Evolutionary conservation across 2,888 invertebrate genomes (phyloP).

Genomic region (Dynastes tityus): DNA sequence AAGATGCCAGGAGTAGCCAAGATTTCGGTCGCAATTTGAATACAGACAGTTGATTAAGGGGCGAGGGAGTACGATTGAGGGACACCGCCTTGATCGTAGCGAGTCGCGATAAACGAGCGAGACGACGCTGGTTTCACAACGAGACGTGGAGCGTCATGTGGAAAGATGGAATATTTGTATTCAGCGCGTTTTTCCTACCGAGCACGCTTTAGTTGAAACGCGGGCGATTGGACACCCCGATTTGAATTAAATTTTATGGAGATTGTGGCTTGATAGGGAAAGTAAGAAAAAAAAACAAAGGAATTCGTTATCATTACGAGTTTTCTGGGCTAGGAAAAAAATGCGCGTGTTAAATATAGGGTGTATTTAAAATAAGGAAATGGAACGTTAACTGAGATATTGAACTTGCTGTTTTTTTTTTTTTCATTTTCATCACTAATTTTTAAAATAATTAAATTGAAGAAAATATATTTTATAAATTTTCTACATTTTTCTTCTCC

Average conservation of each 20-base stretch:
- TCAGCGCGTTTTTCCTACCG: neutral
- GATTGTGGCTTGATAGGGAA: neutral
- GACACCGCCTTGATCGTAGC: neutral
- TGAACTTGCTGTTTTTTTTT: too few relatives aligned
- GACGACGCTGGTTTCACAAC: neutral
- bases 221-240: neutral
- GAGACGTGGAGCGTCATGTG: neutral
- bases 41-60: constrained; percentile 42
- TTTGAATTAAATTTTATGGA: constrained; percentile 17
- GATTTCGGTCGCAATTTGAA: constrained; percentile 39
- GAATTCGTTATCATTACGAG: neutral
- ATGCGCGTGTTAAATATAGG: neutral
- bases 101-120: neutral
- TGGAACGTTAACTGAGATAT: too few relatives aligned
- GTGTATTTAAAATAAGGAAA: too few relatives aligned
- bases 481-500: too few relatives aligned
- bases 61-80: constrained; percentile 6
- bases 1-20: neutral
- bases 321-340: neutral
- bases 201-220: neutral
- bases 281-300: neutral
- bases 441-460: too few relatives aligned
- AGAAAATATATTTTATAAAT: too few relatives aligned
- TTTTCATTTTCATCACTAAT: too few relatives aligned
- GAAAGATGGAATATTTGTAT: constrained; percentile 25